These are phyloP conservation scores for Temnothorax longispinosus DNA, from an alignment of 1,140 invertebrate species.

Conservation along the genomic window DNA sequence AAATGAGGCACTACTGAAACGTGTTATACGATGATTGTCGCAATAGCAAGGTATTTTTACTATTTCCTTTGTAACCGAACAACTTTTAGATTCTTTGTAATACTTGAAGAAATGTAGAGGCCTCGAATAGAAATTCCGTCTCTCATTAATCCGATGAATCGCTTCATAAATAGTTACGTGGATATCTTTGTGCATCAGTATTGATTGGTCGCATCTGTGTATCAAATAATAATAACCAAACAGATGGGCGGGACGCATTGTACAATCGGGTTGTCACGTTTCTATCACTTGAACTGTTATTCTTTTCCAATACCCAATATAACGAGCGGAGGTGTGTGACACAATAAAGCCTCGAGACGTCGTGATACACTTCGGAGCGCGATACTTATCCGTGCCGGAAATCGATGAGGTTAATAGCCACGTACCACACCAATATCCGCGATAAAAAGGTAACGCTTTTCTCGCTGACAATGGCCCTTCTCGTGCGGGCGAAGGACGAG, in stretches of 20 bases:
- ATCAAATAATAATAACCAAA: constrained; percentile 5
- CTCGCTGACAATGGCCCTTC: constrained; percentile 14
- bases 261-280: constrained; percentile 15
- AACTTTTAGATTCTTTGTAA: not conserved
- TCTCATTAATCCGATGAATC: not conserved
- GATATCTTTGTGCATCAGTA: not conserved
- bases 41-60: not conserved
- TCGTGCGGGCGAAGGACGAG: not conserved
- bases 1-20: not conserved
- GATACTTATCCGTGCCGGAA: constrained; percentile 36
- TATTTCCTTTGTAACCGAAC: not conserved
- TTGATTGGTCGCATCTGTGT: not conserved
- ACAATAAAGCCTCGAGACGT: constrained; percentile 4
- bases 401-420: constrained; percentile 39
- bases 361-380: not conserved
- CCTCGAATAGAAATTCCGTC: not conserved
- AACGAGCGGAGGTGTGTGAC: not conserved
- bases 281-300: not conserved
- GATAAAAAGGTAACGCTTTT: constrained; percentile 22
- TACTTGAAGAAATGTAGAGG: not conserved
- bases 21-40: not conserved
- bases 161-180: not conserved
- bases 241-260: not conserved
- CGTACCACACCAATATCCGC: constrained; percentile 43
- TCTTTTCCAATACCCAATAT: constrained; percentile 10